A percentile compares a stretch with the other conserved stretches of the same genome.
Evolutionary conservation across 2,113 vertebrate genomes (phyloP).

Genomic region (Podiceps cristatus): DNA sequence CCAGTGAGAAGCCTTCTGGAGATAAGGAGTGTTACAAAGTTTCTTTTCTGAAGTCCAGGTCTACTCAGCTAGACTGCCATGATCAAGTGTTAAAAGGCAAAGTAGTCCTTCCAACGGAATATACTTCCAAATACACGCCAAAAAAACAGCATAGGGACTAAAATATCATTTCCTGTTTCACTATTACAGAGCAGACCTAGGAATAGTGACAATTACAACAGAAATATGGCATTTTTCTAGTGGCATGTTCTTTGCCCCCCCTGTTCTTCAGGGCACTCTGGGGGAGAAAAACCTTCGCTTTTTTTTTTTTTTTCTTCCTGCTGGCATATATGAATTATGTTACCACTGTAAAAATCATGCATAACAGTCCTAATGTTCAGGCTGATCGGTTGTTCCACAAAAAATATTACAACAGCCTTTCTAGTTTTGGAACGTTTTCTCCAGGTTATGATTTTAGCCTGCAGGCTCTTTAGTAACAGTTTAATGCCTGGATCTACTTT

Average conservation of each 20-base stretch:
- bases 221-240: not conserved
- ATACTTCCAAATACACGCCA: not conserved
- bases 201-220: not conserved
- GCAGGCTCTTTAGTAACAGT: not conserved
- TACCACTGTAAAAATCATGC: not conserved
- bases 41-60: not conserved
- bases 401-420: not conserved
- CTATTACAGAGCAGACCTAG: not conserved
- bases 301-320: not conserved
- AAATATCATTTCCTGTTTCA: not conserved
- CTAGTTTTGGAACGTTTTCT: not conserved
- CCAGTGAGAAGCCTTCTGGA: not conserved
- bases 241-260: not conserved
- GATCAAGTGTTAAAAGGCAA: not conserved
- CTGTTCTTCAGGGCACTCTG: not conserved
- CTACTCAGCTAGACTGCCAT: not conserved
- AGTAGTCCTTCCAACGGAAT: not conserved
- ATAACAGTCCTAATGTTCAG: not conserved
- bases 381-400: not conserved
- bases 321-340: not conserved
- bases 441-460: not conserved
- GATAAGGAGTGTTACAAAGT: not conserved
- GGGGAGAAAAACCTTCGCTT: not conserved
- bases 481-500: not conserved
- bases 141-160: not conserved